phyloP scores from a whole-genome alignment of 2,797 vertebrate genomes.

The Falco naumanni region DNA sequence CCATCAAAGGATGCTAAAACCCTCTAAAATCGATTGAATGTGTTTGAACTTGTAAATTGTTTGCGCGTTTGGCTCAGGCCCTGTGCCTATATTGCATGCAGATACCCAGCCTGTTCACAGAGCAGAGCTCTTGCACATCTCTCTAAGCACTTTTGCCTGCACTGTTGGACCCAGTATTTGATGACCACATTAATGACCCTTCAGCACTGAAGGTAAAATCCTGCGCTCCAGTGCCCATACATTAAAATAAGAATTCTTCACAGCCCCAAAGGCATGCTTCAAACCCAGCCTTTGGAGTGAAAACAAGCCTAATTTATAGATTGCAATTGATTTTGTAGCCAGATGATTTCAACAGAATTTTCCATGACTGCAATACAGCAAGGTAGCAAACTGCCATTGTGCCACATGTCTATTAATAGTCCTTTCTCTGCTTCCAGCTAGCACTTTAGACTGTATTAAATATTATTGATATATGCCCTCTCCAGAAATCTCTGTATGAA shows the following conservation, averaged over 20 bases:
- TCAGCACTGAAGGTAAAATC: not conserved
- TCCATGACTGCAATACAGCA: not conserved
- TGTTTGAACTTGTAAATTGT: not conserved
- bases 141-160: not conserved
- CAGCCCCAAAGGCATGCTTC: not conserved
- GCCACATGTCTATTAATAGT: not conserved
- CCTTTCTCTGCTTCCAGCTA: constrained; percentile 14
- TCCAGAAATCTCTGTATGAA: not conserved
- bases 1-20: not conserved
- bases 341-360: constrained; percentile 34
- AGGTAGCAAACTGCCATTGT: constrained; percentile 31
- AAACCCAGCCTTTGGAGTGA: not conserved
- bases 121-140: not conserved
- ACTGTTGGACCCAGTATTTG: not conserved
- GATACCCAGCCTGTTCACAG: not conserved
- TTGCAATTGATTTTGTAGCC: constrained; percentile 29
- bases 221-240: not conserved
- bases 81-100: rapidly evolving
- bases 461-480: not conserved
- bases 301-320: constrained; percentile 34
- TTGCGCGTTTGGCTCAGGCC: not conserved
- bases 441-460: constrained; percentile 7
- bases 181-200: not conserved
- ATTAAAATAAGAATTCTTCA: not conserved
- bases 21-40: not conserved